These are phyloP conservation scores for Dione vanillae DNA, from an alignment of 2,888 invertebrate genomes.

Conservation along the genomic window DNA sequence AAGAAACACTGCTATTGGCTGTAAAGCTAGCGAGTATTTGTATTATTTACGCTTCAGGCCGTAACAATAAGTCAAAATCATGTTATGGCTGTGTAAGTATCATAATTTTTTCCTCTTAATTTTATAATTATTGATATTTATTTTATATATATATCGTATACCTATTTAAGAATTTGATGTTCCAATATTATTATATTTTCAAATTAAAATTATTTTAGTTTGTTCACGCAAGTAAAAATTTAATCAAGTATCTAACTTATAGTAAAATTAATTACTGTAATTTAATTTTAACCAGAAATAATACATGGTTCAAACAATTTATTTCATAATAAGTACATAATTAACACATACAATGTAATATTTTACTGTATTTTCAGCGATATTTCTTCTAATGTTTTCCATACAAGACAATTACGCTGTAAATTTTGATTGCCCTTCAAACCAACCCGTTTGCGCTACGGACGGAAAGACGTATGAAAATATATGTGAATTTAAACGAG, in stretches of 20 bases:
- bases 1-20: neutral
- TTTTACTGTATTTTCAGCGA: conserved; percentile 24
- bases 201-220: too few species aligned
- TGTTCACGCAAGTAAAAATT: too few species aligned
- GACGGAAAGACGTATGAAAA: conserved; percentile 56
- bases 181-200: too few species aligned
- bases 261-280: too few species aligned
- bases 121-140: neutral
- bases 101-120: neutral
- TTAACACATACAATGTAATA: neutral
- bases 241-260: too few species aligned
- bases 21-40: neutral
- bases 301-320: neutral
- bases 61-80: neutral
- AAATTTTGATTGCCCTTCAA: conserved; percentile 15
- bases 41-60: conserved; percentile 4
- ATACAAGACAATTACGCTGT: conserved; percentile 4
- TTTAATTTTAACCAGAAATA: neutral
- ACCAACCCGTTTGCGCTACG: conserved; percentile 50
- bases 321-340: neutral
- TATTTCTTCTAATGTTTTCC: conserved; percentile 1
- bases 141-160: neutral
- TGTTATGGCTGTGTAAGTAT: conserved; percentile 16
- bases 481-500: conserved; percentile 49
- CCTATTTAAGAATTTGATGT: too few species aligned